Evolutionary conservation across 2,888 invertebrate genomes (phyloP), one percentile per base, ranked within the genome.

Genomic region (Parnassius smintheus): DNA sequence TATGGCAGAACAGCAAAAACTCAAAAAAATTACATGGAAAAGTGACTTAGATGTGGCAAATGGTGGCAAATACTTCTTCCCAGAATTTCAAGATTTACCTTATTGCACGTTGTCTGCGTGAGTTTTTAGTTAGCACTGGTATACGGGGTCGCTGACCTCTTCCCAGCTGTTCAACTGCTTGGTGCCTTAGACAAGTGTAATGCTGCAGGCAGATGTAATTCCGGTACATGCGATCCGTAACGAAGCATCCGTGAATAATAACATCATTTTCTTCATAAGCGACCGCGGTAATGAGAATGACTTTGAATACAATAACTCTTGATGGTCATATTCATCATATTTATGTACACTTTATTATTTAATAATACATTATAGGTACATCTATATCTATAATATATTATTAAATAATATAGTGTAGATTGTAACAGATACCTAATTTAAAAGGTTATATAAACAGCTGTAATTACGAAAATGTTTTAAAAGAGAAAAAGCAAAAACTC

Each of bases 121-220:
- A 82, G 82, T 84, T 80, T 85, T 87, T 86, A 91, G 88, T 91
- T 91, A 86, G 90, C 91, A 86, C 86, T 85, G 86, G 82, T 80
- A 75, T 74, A 65, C 69, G 76, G 79, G 79, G 89, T 88, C 91
- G 75, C 79, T 85, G 89, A 90, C 88, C 91, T 83, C 79, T 78
- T 76, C 80, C 83, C 91, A 91, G 90, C 90, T 91, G 91, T 88
- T 89, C 82, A 78, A 76, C 84, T 87, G 89, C 86, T 87, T 84
- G 73, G 79, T 75, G 75, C 73, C 76, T 75, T 75, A 76, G 80
- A 79, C 80, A 80, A 82, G 80, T 81, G 81, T 75, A 75, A 75
- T 82, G 13, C 49, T 82, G 13, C 49, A 49, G 13, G 78, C 71
- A 84, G 83, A 81, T 87, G 86, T 86, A 75, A 80, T 82, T 82